Percentiles rank a stretch among this genome's conserved stretches.
phyloP scores from a whole-genome alignment of 2,113 vertebrate genomes.

The Macrotus californicus region DNA sequence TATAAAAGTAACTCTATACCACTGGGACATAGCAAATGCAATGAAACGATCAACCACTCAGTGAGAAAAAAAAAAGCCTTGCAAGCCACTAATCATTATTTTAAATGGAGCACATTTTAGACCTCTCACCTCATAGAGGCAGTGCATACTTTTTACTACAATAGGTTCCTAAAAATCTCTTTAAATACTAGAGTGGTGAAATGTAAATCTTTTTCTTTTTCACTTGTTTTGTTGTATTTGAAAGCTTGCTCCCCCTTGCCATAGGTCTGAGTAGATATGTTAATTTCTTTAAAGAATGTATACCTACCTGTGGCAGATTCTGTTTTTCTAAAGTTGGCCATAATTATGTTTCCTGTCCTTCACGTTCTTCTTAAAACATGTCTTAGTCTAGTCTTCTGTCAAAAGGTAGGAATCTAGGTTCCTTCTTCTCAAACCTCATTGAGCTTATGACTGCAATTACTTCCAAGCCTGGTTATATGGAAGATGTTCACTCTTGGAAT shows the following conservation, averaged over 20 bases:
- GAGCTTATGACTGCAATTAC: background rate
- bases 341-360: background rate
- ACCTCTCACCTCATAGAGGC: background rate
- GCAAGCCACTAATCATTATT: slow-evolving; percentile 41
- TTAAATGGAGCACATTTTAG: slow-evolving; percentile 43
- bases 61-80: slow-evolving; percentile 29
- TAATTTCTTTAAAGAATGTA: background rate
- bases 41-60: slow-evolving; percentile 51
- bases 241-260: background rate
- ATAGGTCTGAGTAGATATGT: background rate
- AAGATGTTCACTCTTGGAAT: background rate
- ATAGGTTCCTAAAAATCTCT: background rate
- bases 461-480: background rate
- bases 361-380: background rate
- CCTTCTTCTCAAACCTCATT: background rate
- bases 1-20: slow-evolving; percentile 60
- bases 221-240: background rate
- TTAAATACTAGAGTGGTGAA: background rate
- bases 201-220: background rate
- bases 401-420: background rate
- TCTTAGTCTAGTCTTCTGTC: background rate
- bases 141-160: background rate
- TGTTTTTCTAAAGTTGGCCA: background rate
- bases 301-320: background rate
- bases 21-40: slow-evolving; percentile 39